Percentiles rank a stretch among this genome's conserved stretches.
phyloP scores from a whole-genome alignment of 2,797 vertebrate genomes.

The Macropodus opercularis region DNA sequence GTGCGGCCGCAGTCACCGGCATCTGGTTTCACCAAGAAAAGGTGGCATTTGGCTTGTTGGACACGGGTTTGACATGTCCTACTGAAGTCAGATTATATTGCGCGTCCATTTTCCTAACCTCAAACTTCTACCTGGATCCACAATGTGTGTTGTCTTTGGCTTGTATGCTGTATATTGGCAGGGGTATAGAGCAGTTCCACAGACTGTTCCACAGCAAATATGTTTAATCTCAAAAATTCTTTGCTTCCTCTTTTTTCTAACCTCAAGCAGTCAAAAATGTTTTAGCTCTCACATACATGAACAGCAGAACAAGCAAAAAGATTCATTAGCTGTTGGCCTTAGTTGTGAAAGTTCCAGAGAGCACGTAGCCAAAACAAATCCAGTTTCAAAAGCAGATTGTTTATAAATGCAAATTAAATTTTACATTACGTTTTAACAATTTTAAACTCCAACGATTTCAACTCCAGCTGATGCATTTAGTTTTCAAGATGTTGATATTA shows the following conservation, averaged over 20 bases:
- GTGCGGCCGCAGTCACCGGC: conserved; percentile 53
- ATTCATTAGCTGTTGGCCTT: conserved; percentile 44
- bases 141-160: conserved; percentile 14
- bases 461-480: too few species aligned
- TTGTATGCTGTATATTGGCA: not conserved
- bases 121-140: conserved; percentile 16
- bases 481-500: not conserved
- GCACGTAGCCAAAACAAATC: conserved; percentile 32
- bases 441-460: too few species aligned
- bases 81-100: conserved; percentile 19
- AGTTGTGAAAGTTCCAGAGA: conserved; percentile 27
- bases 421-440: conserved; percentile 24
- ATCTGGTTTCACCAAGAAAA: conserved; percentile 57
- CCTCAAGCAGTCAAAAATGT: conserved; percentile 24
- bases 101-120: conserved; percentile 26
- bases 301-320: conserved; percentile 38
- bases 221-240: conserved; percentile 15
- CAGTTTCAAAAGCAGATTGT: conserved; percentile 32
- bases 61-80: conserved; percentile 23
- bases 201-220: conserved; percentile 12
- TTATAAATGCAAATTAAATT: conserved; percentile 15
- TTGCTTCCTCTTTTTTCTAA: conserved; percentile 4
- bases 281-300: conserved; percentile 24
- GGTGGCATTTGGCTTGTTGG: conserved; percentile 47
- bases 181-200: conserved; percentile 13